phyloP scores from a whole-genome alignment of 2,797 vertebrate species.

The Borostomias antarcticus region DNA sequence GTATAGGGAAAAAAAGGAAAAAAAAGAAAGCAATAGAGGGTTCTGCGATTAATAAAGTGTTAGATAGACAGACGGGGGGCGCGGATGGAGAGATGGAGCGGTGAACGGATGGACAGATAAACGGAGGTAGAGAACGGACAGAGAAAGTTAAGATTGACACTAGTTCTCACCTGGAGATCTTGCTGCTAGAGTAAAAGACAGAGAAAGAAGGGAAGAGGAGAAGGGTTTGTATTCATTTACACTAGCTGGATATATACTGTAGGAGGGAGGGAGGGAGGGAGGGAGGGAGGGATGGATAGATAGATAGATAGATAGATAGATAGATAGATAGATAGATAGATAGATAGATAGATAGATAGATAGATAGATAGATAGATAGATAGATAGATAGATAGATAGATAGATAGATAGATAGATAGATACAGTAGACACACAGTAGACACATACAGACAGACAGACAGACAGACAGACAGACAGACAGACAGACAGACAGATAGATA shows the following conservation, averaged over 20 bases:
- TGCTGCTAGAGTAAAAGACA: conserved; percentile 55
- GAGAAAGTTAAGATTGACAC: conserved; percentile 51
- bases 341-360: background rate
- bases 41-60: background rate
- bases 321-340: conserved; percentile 4
- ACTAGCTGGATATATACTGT: conserved; percentile 8
- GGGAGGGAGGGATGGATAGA: background rate
- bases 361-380: background rate
- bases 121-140: background rate
- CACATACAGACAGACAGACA: no score
- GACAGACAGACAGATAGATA: no score
- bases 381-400: background rate
- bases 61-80: background rate
- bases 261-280: conserved; percentile 18
- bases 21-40: background rate
- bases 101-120: background rate
- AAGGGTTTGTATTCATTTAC: conserved; percentile 39
- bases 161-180: conserved; percentile 78
- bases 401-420: no score
- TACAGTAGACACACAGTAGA: no score
- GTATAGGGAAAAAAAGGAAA: background rate
- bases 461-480: no score
- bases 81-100: background rate
- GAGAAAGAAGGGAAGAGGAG: conserved; percentile 47
- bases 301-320: conserved; percentile 21